Conservation (phyloP, 1,140 invertebrate genomes). For the Physella acuta region DNA sequence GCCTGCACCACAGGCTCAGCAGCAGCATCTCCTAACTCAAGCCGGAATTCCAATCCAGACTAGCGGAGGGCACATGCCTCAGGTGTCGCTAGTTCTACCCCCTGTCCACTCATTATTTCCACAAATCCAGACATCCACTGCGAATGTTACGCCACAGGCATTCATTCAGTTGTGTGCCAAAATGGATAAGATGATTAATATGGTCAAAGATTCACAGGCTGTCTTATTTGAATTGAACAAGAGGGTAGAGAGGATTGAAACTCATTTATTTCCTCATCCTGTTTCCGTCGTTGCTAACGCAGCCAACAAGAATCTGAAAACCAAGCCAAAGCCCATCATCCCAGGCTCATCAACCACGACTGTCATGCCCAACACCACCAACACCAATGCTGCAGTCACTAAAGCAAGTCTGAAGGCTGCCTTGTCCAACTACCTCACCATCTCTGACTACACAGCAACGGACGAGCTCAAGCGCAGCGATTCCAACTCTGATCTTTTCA, state of each 20-base stretch:
- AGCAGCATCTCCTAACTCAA: slow-evolving; percentile 1
- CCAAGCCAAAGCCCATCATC: slow-evolving; percentile 13
- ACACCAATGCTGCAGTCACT: slow-evolving; percentile 16
- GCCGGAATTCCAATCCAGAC: slow-evolving; percentile 20
- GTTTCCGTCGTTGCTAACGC: not conserved
- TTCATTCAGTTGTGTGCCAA: slow-evolving; percentile 25
- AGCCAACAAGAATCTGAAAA: not conserved
- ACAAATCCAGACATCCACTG: slow-evolving; percentile 20
- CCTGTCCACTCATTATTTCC: slow-evolving; percentile 22
- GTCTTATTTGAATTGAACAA: slow-evolving; percentile 26
- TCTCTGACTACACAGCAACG: slow-evolving; percentile 31
- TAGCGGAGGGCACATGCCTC: slow-evolving; percentile 21
- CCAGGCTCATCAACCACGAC: slow-evolving; percentile 11
- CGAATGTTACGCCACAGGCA: slow-evolving; percentile 16
- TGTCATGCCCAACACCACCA: not conserved
- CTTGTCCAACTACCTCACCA: slow-evolving; percentile 31
- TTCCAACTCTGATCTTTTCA: slow-evolving; percentile 33
- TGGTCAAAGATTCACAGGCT: slow-evolving; percentile 27
- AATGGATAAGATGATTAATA: slow-evolving; percentile 28
- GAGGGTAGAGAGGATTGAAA: slow-evolving; percentile 28
- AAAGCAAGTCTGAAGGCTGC: slow-evolving; percentile 31
- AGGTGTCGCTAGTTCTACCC: slow-evolving; percentile 30
- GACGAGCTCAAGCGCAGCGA: slow-evolving; percentile 30
- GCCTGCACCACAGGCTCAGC: slow-evolving; percentile 11
- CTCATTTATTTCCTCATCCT: slow-evolving; percentile 21